Evolutionary conservation across 2,888 invertebrate genomes (phyloP).

Genomic region (Machimus atricapillus): DNA sequence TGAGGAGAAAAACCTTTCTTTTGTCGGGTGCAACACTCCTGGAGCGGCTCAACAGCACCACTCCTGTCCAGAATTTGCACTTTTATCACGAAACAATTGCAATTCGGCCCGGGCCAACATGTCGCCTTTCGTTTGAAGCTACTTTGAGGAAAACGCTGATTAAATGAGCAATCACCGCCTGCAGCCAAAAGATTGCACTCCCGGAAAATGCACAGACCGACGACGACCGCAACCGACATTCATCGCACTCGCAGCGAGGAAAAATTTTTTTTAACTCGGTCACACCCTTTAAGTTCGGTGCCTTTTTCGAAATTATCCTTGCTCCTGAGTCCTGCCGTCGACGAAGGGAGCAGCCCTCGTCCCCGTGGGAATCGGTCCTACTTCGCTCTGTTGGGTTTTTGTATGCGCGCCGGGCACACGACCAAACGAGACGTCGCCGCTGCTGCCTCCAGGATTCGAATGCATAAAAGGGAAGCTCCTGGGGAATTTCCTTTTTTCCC

Average conservation of each 20-base stretch:
- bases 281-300: slow-evolving; percentile 60
- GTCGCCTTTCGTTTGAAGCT: neutral
- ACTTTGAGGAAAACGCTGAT: neutral
- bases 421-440: neutral
- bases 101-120: slow-evolving; percentile 10
- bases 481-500: neutral
- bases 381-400: neutral
- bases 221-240: slow-evolving; percentile 32
- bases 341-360: neutral
- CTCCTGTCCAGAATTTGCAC: neutral
- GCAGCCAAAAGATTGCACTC: slow-evolving; percentile 11
- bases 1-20: neutral
- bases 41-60: neutral
- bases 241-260: slow-evolving; percentile 10
- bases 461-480: slow-evolving; percentile 5
- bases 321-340: slow-evolving; percentile 9
- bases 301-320: slow-evolving; percentile 40
- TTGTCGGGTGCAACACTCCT: neutral
- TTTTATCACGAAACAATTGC: neutral
- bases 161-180: slow-evolving; percentile 19
- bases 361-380: neutral
- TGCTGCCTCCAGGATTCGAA: neutral
- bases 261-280: slow-evolving; percentile 60
- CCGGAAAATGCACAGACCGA: slow-evolving; percentile 28
- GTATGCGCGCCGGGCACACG: neutral